Base-by-base conservation (phyloP, 2,888 invertebrate species). In the Selenia dentaria region DNA sequence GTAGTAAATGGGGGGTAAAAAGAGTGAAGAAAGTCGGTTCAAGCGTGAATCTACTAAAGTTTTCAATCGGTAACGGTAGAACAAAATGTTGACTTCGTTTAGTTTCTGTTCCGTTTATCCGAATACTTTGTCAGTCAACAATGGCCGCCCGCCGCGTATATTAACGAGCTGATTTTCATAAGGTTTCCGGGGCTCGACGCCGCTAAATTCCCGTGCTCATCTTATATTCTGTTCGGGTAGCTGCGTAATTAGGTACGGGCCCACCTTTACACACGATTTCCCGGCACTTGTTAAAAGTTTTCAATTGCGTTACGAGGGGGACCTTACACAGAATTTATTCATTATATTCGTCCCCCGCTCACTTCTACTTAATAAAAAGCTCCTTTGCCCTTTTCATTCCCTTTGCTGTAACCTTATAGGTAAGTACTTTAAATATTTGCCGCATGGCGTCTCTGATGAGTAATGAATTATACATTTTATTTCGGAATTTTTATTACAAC, bases 221-320 rank as follows among this genome's bases (percentile, higher is more conserved):
- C 81, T 61, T 61, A 83, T 79, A 87, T 89, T 88, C 88, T 63
- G 71, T 71, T 59, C 77, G 72, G 70, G 75, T 72, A 69, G 67
- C 66, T 60, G 56, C 77, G 70, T 88, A 88, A 88, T 88, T 89
- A 88, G 81, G 83, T 78, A 67, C 76, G 74, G 45, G 71, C 77
- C 82, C 80, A 89, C 89, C 88, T 90, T 89, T 80, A 84, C 90
- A 88, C 86, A 83, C 88, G 89, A 87, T 88, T 89, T 87, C 85
- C 77, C 80, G 79, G 80, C 87, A 88, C 89, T 90, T 88, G 89
- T 89, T 88, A 88, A 89, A 90, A 89, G 86, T 89, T 90, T 89
- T 89, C 90, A 89, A 90, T 90, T 89, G 88, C 88, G 83, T 89
- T 88, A 89, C 71, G 79, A 78, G 75, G 79, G 60, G 78, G 74